Conservation (phyloP, 2,888 invertebrate genomes). For the Hydriomena furcata region DNA sequence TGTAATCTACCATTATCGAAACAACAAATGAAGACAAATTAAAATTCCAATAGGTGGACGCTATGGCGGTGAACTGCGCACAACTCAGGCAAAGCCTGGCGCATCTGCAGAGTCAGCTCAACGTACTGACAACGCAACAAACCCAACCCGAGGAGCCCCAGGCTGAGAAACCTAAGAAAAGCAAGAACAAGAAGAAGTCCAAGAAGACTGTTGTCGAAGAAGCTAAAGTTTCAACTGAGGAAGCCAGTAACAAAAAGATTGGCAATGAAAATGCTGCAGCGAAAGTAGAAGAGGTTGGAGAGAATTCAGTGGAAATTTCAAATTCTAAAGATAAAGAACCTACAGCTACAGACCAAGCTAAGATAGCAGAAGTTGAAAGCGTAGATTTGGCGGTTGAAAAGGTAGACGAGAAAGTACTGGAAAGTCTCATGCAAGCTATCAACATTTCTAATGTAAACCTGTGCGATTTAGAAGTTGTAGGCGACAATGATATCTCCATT, state of each 20-base stretch:
- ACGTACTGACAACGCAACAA: conserved; percentile 66
- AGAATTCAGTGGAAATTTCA: background rate
- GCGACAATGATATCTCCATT: conserved; percentile 44
- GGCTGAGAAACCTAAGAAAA: conserved; percentile 66
- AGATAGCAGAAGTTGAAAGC: conserved; percentile 4
- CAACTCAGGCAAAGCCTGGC: conserved; percentile 84
- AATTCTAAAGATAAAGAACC: background rate
- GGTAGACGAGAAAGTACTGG: conserved; percentile 60
- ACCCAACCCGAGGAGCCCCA: conserved; percentile 56
- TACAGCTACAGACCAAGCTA: conserved; percentile 2
- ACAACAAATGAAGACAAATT: background rate
- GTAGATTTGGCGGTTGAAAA: conserved; percentile 31
- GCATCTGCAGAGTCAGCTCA: conserved; percentile 83
- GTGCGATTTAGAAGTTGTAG: conserved; percentile 56
- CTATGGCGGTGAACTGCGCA: conserved; percentile 84
- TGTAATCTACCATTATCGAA: too few species aligned
- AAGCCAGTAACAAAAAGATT: too few species aligned
- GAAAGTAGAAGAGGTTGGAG: background rate
- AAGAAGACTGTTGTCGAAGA: conserved; percentile 44
- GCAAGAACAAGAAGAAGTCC: conserved; percentile 64
- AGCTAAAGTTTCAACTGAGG: conserved; percentile 16
- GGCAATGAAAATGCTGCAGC: too few species aligned
- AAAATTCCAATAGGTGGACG: conserved; percentile 70
- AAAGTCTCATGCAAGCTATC: conserved; percentile 65
- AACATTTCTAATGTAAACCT: conserved; percentile 63